Evolutionary conservation across 1,140 invertebrate species (phyloP), one percentile per base, ranked within the genome.

Genomic region (Drosophila suzukii): DNA sequence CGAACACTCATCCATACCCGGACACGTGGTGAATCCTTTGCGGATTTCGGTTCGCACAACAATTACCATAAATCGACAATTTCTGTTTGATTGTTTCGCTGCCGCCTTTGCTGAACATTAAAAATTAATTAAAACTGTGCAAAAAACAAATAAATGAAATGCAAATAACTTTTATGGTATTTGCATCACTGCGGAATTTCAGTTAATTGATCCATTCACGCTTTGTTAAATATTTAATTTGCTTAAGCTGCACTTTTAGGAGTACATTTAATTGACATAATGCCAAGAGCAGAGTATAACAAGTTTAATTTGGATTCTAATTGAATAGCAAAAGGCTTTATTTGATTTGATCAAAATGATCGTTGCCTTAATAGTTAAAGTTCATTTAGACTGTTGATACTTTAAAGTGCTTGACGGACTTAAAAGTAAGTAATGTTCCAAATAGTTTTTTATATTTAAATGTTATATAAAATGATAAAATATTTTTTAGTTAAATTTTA

Each of bases 181-280:
- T 71, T 57, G 34, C 17, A 34, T 15, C 13, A 24, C 20, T 41
- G 44, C 66, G 44, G 53, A 13, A 43, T 41, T 49, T 34, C 43
- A 50, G 24, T 72, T 72, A 81, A 81, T 65, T 81, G 63, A 76
- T 72, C 41, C 43, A 10, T 80, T 80, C 6, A 80, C 55, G 65
- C 77, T 49, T 59, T 76, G 78, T 57, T 75, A 59, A 70, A 71
- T 71, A 68, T 65, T 71, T 63, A 60, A 60, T 80, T 65, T 54
- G 67, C 67, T 68, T 49, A 49, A 68, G 30, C 39, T 32, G 20
- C 41, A 39, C 34, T 47, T 54, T 49, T 39, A 32, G 12, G 24
- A 32, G 15, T 61, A 34, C 8, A 20, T 15, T 66, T 24, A 15
- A 54, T 32, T 15, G 49, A 27, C 13, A 17, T 10, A 17, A 20